Conservation (phyloP, 1,140 invertebrate species). For the Drosophila simulans region DNA sequence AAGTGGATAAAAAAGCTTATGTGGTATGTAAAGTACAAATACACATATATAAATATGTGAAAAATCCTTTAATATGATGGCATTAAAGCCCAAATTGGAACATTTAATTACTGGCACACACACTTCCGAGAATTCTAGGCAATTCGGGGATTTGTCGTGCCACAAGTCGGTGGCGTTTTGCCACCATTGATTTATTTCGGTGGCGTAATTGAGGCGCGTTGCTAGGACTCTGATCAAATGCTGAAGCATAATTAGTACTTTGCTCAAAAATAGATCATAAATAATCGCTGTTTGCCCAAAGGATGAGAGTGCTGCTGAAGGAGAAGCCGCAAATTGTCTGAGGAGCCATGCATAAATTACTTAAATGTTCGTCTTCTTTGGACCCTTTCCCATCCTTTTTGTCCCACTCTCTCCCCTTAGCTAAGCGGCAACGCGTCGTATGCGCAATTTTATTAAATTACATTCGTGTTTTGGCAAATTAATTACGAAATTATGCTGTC, state of each 20-base stretch:
- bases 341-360: slow-evolving; percentile 71
- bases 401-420: background rate
- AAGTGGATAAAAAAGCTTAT: too few species aligned
- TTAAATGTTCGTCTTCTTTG: slow-evolving; percentile 56
- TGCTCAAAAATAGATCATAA: slow-evolving; percentile 81
- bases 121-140: slow-evolving; percentile 12
- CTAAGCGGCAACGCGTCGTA: slow-evolving; percentile 63
- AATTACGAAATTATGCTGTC: slow-evolving; percentile 83
- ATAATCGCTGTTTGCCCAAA: slow-evolving; percentile 63
- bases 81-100: background rate
- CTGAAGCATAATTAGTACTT: slow-evolving; percentile 71
- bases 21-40: too few species aligned
- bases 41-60: too few species aligned
- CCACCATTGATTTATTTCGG: slow-evolving; percentile 70
- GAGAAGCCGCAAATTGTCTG: slow-evolving; percentile 61
- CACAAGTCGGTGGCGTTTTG: slow-evolving; percentile 25
- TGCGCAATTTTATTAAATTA: slow-evolving; percentile 83
- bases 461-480: slow-evolving; percentile 83
- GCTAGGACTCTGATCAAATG: slow-evolving; percentile 62
- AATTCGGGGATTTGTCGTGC: slow-evolving; percentile 17
- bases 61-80: too few species aligned
- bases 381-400: slow-evolving; percentile 16
- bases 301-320: slow-evolving; percentile 17
- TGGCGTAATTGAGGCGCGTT: slow-evolving; percentile 72
- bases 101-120: slow-evolving; percentile 2